phyloP scores from a whole-genome alignment of 2,113 vertebrate genomes.

The Callaeas wilsoni region DNA sequence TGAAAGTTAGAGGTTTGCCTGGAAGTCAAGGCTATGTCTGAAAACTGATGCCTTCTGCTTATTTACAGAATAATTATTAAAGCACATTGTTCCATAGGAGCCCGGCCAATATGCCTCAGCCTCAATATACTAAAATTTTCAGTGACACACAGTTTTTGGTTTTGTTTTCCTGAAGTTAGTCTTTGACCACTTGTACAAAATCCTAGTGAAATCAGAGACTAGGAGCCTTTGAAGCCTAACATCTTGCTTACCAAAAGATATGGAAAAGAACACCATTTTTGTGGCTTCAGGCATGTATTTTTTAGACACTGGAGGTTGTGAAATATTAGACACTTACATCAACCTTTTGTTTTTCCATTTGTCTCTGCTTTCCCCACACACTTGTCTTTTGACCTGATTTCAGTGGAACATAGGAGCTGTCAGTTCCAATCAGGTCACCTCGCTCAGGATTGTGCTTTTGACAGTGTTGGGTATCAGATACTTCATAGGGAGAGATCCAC shows the following conservation, averaged over 20 bases:
- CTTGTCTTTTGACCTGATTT: conserved; percentile 59
- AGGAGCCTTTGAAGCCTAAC: neutral
- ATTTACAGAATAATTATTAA: neutral
- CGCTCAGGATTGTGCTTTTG: neutral
- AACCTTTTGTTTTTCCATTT: conserved; percentile 33
- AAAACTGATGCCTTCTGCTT: neutral
- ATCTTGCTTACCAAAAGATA: neutral
- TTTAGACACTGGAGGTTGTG: neutral
- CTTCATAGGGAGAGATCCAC: neutral
- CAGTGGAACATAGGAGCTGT: conserved; percentile 34
- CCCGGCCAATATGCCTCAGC: neutral
- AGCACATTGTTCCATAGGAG: neutral
- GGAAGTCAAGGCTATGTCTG: neutral
- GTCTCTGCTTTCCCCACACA: conserved; percentile 22
- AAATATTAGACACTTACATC: conserved; percentile 18
- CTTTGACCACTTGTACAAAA: neutral
- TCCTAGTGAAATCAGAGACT: neutral
- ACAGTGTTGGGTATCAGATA: neutral
- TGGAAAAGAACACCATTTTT: neutral
- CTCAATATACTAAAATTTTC: neutral
- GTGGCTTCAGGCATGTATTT: neutral
- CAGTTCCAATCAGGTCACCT: conserved; percentile 38
- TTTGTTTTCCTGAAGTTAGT: neutral
- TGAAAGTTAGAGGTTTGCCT: neutral
- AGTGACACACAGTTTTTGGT: neutral